Percentiles rank a stretch among this genome's conserved stretches.
Evolutionary conservation across 2,888 invertebrate species (phyloP).

Genomic region (Ornithoptera priamus): DNA sequence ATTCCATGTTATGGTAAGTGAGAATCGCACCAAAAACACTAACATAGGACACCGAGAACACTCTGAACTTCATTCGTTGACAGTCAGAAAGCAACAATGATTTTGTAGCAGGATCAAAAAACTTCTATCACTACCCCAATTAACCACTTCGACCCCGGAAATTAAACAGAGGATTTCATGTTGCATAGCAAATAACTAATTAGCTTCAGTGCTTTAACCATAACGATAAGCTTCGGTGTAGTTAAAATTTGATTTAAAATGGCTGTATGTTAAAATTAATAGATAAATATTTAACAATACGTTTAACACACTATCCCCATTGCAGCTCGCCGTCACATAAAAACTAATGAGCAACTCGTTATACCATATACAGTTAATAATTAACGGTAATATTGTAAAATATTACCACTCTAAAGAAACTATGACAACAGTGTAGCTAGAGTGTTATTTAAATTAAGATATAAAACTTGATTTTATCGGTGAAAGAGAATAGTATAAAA

Average conservation of each 20-base stretch:
- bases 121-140: not conserved
- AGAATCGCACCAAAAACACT: no score
- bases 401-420: no score
- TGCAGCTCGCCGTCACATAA: not conserved
- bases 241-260: not conserved
- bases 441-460: not conserved
- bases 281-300: not conserved
- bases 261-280: not conserved
- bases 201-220: no score
- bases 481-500: not conserved
- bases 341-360: not conserved
- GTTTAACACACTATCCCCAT: not conserved
- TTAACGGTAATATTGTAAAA: not conserved
- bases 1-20: no score
- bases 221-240: no score
- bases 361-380: slow-evolving; percentile 11
- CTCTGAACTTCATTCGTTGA: not conserved
- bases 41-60: not conserved
- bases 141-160: no score
- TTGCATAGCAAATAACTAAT: no score
- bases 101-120: not conserved
- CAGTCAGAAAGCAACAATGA: no score
- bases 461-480: not conserved
- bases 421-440: no score
- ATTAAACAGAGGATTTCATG: no score